These are phyloP conservation scores for Podarcis siculus DNA, from an alignment of 2,797 vertebrate species.

Conservation along the genomic window DNA sequence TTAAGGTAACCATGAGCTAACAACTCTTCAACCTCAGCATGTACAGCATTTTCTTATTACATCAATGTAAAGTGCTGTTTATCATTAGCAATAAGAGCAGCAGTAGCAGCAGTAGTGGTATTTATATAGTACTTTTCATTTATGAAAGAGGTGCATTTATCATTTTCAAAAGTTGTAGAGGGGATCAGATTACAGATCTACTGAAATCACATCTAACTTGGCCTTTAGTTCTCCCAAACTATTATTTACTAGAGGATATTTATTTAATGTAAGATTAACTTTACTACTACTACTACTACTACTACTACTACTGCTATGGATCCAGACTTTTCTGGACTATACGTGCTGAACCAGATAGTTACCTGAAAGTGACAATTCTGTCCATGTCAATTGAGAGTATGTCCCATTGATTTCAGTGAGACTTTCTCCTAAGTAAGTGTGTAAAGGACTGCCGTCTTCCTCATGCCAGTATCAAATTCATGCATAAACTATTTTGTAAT, in stretches of 20 bases:
- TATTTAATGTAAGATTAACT: too few species aligned
- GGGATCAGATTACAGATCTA: too few species aligned
- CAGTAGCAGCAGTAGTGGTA: not conserved
- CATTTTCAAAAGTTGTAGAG: not conserved
- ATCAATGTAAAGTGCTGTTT: conserved; percentile 15
- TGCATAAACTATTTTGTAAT: not conserved
- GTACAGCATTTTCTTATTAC: not conserved
- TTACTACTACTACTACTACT: not conserved
- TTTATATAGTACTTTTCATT: not conserved
- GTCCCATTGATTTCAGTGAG: not conserved
- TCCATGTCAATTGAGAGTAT: not conserved
- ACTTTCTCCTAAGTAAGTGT: not conserved
- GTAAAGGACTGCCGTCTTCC: not conserved
- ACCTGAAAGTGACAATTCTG: not conserved
- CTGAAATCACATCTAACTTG: not conserved
- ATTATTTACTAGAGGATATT: not conserved
- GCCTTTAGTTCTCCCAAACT: not conserved
- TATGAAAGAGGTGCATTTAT: not conserved
- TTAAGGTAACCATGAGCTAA: not conserved
- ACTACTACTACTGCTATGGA: not conserved
- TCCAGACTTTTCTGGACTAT: too few species aligned
- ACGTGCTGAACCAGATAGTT: not conserved
- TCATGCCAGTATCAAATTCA: not conserved
- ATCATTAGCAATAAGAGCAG: not conserved
- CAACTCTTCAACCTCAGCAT: conserved; percentile 20